phyloP scores from a whole-genome alignment of 1,140 invertebrate genomes.

The Tetramorium parvispinum region DNA sequence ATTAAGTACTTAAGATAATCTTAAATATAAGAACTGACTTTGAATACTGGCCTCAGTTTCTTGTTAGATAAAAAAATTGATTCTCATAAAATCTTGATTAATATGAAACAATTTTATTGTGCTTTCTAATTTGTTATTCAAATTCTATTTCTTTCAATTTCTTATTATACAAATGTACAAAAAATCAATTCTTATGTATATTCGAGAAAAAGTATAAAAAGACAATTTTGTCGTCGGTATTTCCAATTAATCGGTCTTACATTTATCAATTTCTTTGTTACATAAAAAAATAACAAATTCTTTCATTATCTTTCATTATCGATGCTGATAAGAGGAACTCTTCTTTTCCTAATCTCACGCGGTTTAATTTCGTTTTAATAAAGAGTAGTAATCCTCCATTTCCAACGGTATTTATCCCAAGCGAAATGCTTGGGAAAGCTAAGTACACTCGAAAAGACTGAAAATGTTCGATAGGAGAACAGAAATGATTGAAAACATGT shows the following conservation, averaged over 20 bases:
- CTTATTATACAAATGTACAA: not conserved
- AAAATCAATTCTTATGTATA: not conserved
- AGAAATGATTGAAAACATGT: not conserved
- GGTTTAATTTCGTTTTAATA: not conserved
- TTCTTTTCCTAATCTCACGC: not conserved
- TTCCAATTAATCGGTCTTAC: not conserved
- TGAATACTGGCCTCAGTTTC: too few species aligned
- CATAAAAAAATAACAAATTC: not conserved
- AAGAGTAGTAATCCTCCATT: not conserved
- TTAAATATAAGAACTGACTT: too few species aligned
- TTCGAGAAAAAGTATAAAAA: not conserved
- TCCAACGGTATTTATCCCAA: not conserved
- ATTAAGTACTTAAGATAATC: too few species aligned
- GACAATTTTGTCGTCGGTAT: not conserved
- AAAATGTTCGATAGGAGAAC: not conserved
- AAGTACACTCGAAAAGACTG: not conserved
- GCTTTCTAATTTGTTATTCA: not conserved
- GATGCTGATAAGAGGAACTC: not conserved
- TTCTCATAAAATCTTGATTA: not conserved
- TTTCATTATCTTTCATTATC: not conserved
- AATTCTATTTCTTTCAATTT: not conserved
- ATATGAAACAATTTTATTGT: not conserved
- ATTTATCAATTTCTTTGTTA: not conserved
- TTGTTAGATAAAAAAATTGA: not conserved
- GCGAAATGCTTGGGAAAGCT: not conserved